Conservation (phyloP, 2,797 vertebrate species). For the Poecilia wingei region DNA sequence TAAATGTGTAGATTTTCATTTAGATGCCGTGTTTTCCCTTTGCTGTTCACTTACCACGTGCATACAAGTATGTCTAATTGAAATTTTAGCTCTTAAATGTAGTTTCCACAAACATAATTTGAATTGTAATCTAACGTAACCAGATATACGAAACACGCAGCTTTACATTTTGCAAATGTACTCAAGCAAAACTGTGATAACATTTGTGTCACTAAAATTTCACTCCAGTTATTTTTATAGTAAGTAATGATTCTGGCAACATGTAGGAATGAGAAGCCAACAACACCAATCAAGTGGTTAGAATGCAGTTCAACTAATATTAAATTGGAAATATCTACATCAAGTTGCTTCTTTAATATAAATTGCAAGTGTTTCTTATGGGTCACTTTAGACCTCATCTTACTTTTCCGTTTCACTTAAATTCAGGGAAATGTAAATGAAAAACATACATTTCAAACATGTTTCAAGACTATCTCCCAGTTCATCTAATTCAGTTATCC, state of each 20-base stretch:
- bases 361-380: not conserved
- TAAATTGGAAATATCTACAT: not conserved
- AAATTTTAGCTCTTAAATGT: not conserved
- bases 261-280: not conserved
- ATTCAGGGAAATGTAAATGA: not conserved
- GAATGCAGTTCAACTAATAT: not conserved
- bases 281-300: no score
- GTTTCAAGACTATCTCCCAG: not conserved
- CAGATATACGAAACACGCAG: not conserved
- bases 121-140: not conserved
- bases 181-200: not conserved
- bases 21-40: conserved; percentile 1
- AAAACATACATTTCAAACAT: not conserved
- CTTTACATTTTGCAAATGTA: not conserved
- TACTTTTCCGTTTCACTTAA: not conserved
- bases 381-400: not conserved
- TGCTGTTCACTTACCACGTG: not conserved
- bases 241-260: not conserved
- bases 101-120: not conserved
- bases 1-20: not conserved
- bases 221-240: not conserved
- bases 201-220: not conserved
- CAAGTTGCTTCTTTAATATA: not conserved
- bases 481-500: not conserved
- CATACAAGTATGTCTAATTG: not conserved